Evolutionary conservation across 2,888 invertebrate species (phyloP).

Genomic region (Cordylochernes scorpioides): DNA sequence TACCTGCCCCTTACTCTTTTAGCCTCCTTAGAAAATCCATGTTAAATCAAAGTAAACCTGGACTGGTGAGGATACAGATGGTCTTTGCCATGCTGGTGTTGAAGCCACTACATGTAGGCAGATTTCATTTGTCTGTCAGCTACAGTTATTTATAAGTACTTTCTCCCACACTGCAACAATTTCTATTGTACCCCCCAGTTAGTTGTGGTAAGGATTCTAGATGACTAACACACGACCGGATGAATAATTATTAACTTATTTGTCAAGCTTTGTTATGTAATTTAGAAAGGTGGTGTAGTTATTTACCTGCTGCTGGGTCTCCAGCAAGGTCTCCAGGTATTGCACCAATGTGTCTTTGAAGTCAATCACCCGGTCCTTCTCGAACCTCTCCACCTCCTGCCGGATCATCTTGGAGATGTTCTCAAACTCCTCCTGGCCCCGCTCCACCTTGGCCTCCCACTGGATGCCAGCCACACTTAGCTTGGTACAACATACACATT

Average conservation of each 20-base stretch:
- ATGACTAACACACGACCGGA: too few relatives aligned
- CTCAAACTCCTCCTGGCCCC: slow-evolving; percentile 84
- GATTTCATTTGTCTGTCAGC: too few relatives aligned
- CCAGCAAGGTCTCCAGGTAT: slow-evolving; percentile 75
- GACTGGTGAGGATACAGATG: too few relatives aligned
- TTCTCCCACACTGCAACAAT: too few relatives aligned
- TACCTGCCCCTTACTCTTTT: too few relatives aligned
- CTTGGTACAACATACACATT: neutral
- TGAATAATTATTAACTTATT: neutral
- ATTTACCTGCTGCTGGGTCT: slow-evolving; percentile 67
- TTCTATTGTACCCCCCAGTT: too few relatives aligned
- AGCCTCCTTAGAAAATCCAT: too few relatives aligned
- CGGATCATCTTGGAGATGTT: slow-evolving; percentile 77
- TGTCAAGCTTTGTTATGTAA: neutral
- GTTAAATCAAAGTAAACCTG: too few relatives aligned
- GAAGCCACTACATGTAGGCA: too few relatives aligned
- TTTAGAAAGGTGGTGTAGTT: neutral
- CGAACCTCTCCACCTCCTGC: slow-evolving; percentile 74
- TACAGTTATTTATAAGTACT: too few relatives aligned
- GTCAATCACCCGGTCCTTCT: slow-evolving; percentile 56
- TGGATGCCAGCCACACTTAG: slow-evolving; percentile 20
- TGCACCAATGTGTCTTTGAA: slow-evolving; percentile 65
- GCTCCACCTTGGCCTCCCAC: slow-evolving; percentile 90
- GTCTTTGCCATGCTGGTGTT: too few relatives aligned
- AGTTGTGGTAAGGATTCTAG: too few relatives aligned